A percentile compares a stretch with the other conserved stretches of the same genome.
These are phyloP conservation scores for Globodera ellingtonae DNA, from an alignment of 1,140 invertebrate species.

Conservation along the genomic window DNA sequence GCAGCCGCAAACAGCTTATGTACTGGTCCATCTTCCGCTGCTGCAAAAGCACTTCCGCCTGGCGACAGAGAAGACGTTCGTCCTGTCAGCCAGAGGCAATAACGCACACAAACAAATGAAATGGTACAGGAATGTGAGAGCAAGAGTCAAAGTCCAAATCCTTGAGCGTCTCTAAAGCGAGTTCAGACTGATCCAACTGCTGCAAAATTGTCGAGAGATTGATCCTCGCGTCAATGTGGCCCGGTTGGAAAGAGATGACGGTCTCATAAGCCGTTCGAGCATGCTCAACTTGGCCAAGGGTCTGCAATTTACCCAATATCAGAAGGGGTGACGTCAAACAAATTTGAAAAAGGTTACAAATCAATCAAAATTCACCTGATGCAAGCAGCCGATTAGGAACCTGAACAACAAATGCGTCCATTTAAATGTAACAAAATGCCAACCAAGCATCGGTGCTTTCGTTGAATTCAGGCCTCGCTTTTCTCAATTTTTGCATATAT, in stretches of 20 bases:
- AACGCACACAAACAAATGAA: no score
- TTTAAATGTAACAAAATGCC: conserved; percentile 5
- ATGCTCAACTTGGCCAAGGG: conserved; percentile 35
- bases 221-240: conserved; percentile 60
- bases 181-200: conserved; percentile 48
- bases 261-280: conserved; percentile 49
- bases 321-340: conserved; percentile 3
- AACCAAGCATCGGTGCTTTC: conserved; percentile 44
- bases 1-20: conserved; percentile 51
- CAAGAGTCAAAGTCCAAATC: conserved; percentile 58
- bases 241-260: conserved; percentile 48
- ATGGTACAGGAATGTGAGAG: conserved; percentile 48
- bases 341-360: neutral
- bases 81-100: conserved; percentile 42
- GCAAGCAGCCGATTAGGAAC: conserved; percentile 40
- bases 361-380: conserved; percentile 30
- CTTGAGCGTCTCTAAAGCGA: conserved; percentile 55
- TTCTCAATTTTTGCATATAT: conserved; percentile 32
- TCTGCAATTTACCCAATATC: conserved; percentile 26
- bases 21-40: conserved; percentile 49
- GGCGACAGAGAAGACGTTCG: conserved; percentile 57
- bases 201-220: conserved; percentile 61
- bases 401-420: neutral
- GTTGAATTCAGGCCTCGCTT: conserved; percentile 28
- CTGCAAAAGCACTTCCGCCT: conserved; percentile 57